Base-by-base conservation (phyloP, 1,140 invertebrate genomes). In the Drosophila obscura region DNA sequence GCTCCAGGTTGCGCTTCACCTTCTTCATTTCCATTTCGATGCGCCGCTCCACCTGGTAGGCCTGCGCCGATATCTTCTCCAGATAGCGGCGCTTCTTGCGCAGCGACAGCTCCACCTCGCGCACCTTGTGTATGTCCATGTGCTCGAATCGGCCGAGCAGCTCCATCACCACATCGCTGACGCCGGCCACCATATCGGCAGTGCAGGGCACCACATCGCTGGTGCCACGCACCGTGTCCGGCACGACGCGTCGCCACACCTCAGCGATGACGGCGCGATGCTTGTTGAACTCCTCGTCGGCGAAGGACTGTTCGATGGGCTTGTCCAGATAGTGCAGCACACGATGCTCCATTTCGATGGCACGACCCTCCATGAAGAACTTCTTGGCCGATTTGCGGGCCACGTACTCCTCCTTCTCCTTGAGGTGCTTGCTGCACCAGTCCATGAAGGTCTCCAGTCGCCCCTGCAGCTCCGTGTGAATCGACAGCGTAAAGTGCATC, bases 11-110 rank as follows among this genome's bases (percentile, higher is more conserved):
- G n/a, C 72, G 73, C 1, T 73, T 61, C 4, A 92, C 84, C 39
- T 89, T 87, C 39, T 84, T 84, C 82, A 92, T 90, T 52, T 90
- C 90, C 31, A 66, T 77, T 0, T 90, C 85, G 6, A 92, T 91
- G 39, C 91, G 90, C 0, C 77, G 62, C 44, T 92, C 91, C 2
- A 91, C 59, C 28, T 81, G 78, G 26, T 79, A 90, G 2, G 91
- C 91, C 50, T 91, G 80, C 0, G 56, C 48, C 0, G 91, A 91
- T 0, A 87, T 52, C 44, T 90, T 91, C 24, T 80, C 75, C 2
- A 63, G 35, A 51, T 91, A 84, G 5, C 61, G 74, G 0, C 79
- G 83, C 2, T 48, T 41, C 11, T 81, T 75, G 2, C 90, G 89
- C 5, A 90, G 24, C 5, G 45, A 11, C 5, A n/a, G 5, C 11